Evolutionary conservation across 2,797 vertebrate species (phyloP).

Genomic region (Anolis apletophallus): DNA sequence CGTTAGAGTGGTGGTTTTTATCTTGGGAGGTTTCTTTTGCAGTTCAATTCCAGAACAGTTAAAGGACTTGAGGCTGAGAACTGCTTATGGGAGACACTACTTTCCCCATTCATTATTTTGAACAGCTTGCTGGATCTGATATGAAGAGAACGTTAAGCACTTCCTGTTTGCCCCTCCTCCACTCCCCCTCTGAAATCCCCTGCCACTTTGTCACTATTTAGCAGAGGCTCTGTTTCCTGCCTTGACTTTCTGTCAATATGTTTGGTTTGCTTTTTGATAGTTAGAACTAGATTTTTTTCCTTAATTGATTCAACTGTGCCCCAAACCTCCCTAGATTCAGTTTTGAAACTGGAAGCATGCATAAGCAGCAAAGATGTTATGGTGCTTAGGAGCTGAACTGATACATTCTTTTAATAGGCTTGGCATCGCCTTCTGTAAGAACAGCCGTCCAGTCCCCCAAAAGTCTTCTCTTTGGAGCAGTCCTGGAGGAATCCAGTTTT

Average conservation of each 20-base stretch:
- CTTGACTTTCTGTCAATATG: not conserved
- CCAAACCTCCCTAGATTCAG: conserved; percentile 35
- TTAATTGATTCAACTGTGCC: not conserved
- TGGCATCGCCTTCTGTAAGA: conserved; percentile 51
- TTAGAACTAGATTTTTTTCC: not conserved
- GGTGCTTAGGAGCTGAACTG: conserved; percentile 1
- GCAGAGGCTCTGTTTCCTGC: not conserved
- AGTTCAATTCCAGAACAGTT: too few relatives aligned
- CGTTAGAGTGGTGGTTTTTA: not conserved
- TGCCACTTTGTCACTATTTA: not conserved
- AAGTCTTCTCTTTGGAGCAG: conserved; percentile 91
- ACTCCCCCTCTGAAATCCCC: not conserved
- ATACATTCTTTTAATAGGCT: conserved; percentile 47
- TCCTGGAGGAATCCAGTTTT: conserved; percentile 68
- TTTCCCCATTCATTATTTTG: not conserved
- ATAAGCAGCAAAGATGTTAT: conserved; percentile 32
- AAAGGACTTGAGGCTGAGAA: too few relatives aligned
- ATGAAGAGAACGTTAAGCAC: not conserved
- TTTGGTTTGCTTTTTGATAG: not conserved
- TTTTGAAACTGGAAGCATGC: conserved; percentile 22
- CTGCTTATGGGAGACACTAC: too few relatives aligned
- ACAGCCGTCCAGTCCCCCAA: conserved; percentile 83
- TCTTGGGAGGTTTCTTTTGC: too few relatives aligned
- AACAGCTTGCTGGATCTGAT: not conserved
- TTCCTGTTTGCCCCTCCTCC: not conserved